phyloP scores from a whole-genome alignment of 2,888 invertebrate species.

The Idaea aversata region DNA sequence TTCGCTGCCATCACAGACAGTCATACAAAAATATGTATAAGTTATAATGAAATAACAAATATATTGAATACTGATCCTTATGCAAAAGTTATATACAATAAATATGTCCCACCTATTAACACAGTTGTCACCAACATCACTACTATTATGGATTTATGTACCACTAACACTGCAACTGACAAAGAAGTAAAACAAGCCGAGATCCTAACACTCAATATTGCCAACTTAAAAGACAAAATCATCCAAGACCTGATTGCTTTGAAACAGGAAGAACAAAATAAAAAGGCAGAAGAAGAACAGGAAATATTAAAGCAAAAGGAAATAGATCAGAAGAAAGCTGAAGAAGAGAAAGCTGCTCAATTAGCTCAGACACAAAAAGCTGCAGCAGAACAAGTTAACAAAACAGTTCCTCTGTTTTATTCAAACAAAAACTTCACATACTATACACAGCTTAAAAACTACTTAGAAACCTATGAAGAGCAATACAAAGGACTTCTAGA shows the following conservation, averaged over 20 bases:
- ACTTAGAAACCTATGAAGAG: constrained; percentile 80
- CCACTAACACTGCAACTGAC: constrained; percentile 64
- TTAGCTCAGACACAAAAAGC: constrained; percentile 34
- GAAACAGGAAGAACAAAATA: constrained; percentile 45
- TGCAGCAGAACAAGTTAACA: constrained; percentile 32
- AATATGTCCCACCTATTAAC: constrained; percentile 63
- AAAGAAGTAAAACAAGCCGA: constrained; percentile 80
- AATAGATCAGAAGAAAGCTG: constrained; percentile 49
- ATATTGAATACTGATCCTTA: constrained; percentile 66
- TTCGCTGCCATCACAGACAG: constrained; percentile 80
- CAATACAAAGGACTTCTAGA: constrained; percentile 81
- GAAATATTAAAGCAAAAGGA: constrained; percentile 48
- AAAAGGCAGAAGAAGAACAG: constrained; percentile 50
- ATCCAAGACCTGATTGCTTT: constrained; percentile 54
- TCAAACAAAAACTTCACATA: constrained; percentile 69
- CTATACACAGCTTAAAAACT: constrained; percentile 79
- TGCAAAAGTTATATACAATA: constrained; percentile 63
- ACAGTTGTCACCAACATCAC: constrained; percentile 64
- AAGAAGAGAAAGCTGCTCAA: constrained; percentile 38
- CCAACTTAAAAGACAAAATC: constrained; percentile 69
- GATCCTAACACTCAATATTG: constrained; percentile 66
- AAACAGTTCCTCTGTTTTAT: constrained; percentile 68
- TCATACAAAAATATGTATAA: constrained; percentile 77
- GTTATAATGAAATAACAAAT: constrained; percentile 77
- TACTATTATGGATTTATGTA: constrained; percentile 66